Percentiles rank a stretch among this genome's conserved stretches.
phyloP scores from a whole-genome alignment of 2,113 vertebrate species.

The Catharus fuscescens region DNA sequence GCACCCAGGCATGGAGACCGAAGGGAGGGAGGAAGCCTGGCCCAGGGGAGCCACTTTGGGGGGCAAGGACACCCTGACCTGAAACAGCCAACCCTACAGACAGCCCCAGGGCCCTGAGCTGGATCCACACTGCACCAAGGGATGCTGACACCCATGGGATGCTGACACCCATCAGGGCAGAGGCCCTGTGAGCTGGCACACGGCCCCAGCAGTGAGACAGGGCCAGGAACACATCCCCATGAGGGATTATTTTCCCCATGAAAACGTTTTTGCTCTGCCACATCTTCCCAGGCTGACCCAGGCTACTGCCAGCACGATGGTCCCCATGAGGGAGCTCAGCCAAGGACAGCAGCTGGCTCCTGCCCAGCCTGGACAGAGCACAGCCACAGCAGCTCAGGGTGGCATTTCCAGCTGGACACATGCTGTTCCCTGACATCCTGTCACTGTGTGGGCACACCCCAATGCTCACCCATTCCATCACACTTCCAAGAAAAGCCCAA shows the following conservation, averaged over 20 bases:
- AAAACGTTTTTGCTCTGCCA: background rate
- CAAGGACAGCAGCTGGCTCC: background rate
- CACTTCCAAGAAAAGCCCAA: background rate
- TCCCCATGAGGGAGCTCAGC: background rate
- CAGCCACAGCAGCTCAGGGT: background rate
- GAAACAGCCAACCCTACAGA: background rate
- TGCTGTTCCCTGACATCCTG: background rate
- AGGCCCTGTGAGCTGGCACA: background rate
- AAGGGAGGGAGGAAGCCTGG: background rate
- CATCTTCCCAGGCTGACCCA: background rate
- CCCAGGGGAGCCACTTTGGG: background rate
- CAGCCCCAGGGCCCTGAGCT: background rate
- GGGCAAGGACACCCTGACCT: background rate
- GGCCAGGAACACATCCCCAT: background rate
- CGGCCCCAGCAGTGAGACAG: background rate
- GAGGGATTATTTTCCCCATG: background rate
- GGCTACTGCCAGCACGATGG: background rate
- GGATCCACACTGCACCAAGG: background rate
- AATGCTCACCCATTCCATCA: fast-evolving
- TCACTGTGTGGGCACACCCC: background rate
- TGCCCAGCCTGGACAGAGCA: background rate
- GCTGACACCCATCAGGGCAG: background rate
- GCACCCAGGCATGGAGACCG: background rate
- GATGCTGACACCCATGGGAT: background rate
- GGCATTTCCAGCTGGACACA: background rate